These are phyloP conservation scores for Enoplosus armatus DNA, from an alignment of 2,797 vertebrate genomes.

Conservation along the genomic window DNA sequence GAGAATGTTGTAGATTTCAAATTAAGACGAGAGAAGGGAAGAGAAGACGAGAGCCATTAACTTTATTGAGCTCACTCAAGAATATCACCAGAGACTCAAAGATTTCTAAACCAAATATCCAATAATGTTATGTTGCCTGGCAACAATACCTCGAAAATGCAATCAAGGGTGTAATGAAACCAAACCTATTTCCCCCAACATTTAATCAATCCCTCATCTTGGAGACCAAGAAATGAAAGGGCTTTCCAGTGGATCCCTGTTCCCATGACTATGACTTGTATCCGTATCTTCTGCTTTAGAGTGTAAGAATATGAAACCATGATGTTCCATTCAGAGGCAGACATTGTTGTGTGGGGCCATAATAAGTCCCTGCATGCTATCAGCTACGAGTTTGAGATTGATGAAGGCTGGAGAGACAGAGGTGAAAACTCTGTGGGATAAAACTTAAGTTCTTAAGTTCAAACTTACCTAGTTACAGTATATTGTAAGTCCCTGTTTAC, in stretches of 20 bases:
- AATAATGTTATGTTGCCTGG: constrained; percentile 73
- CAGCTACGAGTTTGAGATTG: background rate
- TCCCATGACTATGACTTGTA: background rate
- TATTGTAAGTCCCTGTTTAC: too few relatives aligned
- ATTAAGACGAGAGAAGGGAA: background rate
- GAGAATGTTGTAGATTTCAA: constrained; percentile 12
- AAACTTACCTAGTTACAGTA: background rate
- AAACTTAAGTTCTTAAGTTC: background rate
- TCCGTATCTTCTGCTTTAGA: background rate
- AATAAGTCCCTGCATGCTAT: background rate
- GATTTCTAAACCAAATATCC: constrained; percentile 69
- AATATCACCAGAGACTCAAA: constrained; percentile 64
- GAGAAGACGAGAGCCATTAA: constrained; percentile 48
- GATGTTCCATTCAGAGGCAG: background rate
- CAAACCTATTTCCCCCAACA: constrained; percentile 51
- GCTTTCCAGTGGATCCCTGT: constrained; percentile 1
- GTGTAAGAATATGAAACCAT: background rate
- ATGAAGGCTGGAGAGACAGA: background rate
- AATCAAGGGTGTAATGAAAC: constrained; percentile 74
- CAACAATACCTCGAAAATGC: constrained; percentile 68
- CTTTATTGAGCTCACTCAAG: constrained; percentile 61
- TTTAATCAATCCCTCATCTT: constrained; percentile 63
- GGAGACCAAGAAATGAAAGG: constrained; percentile 21
- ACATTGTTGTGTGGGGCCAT: background rate
- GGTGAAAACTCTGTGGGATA: background rate